Evolutionary conservation across 2,113 vertebrate species (phyloP), one percentile per base, ranked within the genome.

Genomic region (Podocnemis expansa): DNA sequence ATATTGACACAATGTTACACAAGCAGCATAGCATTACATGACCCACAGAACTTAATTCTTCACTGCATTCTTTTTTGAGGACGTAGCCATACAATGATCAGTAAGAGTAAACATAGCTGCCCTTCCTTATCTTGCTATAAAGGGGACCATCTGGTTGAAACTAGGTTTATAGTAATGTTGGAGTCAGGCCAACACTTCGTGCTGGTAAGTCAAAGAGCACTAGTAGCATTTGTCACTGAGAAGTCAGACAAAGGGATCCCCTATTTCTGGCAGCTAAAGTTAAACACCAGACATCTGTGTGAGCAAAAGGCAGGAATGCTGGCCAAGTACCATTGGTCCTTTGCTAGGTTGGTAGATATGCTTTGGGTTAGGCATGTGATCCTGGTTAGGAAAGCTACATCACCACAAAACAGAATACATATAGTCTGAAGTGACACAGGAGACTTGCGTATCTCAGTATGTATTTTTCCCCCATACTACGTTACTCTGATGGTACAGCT

Each of bases 381-480:
- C 21, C 87, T 86, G 43, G 54, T 19, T 2, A 5, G 8, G 43
- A 54, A 75, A 29, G 1, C 24, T 91, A 78, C 12, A 2, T 34
- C 47, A 24, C 1, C 29, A 0, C 34, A 29, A 31, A 89, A 5
- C n/a, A 49, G 41, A 80, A 10, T 47, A 25, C 3, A 47, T n/a
- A 73, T 14, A 14, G 76, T 49, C 14, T 29, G 70, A 89, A 78
- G 16, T 0, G 0, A 80, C 1, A 49, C 21, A 1, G 2, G 1
- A 5, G 25, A 88, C 54, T 0, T 34, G 63, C 0, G 2, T 34
- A 31, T 80, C 67, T 63, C 87, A 91, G 5, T 91, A 75, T 88
- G 43, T 13, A 27, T 22, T 55, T 80, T 47, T 47, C 47, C 47
- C 25, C 4, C 9, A 95, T 96, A 95, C 96, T 91, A 96, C 96